phyloP scores from a whole-genome alignment of 2,888 invertebrate species.

The Drosophila subquinaria region DNA sequence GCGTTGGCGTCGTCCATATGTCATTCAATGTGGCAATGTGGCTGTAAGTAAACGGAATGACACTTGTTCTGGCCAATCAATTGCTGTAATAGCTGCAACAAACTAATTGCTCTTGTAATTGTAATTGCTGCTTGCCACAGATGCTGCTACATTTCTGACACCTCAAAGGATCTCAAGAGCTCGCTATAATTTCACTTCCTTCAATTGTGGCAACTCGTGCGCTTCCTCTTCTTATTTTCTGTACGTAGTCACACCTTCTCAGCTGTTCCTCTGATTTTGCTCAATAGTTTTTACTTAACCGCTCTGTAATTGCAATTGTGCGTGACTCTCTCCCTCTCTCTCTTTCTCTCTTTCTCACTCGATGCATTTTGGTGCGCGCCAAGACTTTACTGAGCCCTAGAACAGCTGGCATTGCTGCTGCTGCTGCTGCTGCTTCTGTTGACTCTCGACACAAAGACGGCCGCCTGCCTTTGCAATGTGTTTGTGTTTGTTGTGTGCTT shows the following conservation, averaged over 20 bases:
- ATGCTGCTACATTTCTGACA: conserved; percentile 60
- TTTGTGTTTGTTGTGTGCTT: conserved; percentile 48
- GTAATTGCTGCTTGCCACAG: conserved; percentile 51
- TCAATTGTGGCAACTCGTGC: conserved; percentile 51
- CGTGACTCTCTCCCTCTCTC: conserved; percentile 48
- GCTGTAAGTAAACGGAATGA: not conserved
- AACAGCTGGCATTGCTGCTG: conserved; percentile 56
- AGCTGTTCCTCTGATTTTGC: conserved; percentile 73
- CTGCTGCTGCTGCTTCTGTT: conserved; percentile 35
- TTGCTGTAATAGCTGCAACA: conserved; percentile 43
- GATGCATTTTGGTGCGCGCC: conserved; percentile 52
- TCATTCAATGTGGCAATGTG: conserved; percentile 38
- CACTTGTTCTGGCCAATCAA: conserved; percentile 67
- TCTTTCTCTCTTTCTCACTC: conserved; percentile 15
- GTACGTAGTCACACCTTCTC: conserved; percentile 50
- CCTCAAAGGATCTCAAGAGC: conserved; percentile 46
- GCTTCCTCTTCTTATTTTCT: conserved; percentile 14
- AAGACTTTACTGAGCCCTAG: conserved; percentile 29
- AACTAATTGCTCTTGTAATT: conserved; percentile 60
- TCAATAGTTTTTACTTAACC: conserved; percentile 7
- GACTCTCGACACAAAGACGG: conserved; percentile 49
- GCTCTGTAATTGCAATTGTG: conserved; percentile 59
- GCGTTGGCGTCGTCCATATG: conserved; percentile 74
- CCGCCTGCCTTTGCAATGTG: conserved; percentile 53
- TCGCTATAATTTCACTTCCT: conserved; percentile 55